phyloP scores from a whole-genome alignment of 1,140 invertebrate genomes.

The Anoplophora glabripennis region DNA sequence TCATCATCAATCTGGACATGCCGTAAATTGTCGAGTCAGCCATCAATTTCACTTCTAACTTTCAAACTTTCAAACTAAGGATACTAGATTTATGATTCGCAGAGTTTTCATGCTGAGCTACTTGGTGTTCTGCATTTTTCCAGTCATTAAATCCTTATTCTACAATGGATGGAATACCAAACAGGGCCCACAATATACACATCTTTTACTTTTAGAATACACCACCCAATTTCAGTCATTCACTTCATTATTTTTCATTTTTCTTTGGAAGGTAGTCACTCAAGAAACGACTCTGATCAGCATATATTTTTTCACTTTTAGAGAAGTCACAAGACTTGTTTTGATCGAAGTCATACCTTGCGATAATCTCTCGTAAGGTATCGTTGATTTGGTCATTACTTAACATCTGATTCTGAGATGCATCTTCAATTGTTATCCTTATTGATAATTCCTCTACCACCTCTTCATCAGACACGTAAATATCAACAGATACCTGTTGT shows the following conservation, averaged over 20 bases:
- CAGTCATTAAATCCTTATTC: conserved; percentile 13
- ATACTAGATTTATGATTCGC: conserved; percentile 9
- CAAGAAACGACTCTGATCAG: conserved; percentile 16
- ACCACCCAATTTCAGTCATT: conserved; percentile 14
- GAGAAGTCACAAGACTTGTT: conserved; percentile 29
- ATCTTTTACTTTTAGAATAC: conserved; percentile 19
- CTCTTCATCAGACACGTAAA: not conserved
- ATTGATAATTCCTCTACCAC: conserved; percentile 6
- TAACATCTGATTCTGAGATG: too few relatives aligned
- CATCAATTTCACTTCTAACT: not conserved
- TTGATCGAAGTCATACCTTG: conserved; percentile 19
- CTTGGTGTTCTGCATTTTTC: conserved; percentile 14
- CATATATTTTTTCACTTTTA: conserved; percentile 24
- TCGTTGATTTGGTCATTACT: conserved; percentile 22
- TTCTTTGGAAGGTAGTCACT: conserved; percentile 23
- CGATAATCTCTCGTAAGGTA: conserved; percentile 22
- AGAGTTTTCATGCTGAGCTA: conserved; percentile 11
- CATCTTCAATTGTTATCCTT: not conserved
- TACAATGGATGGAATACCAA: conserved; percentile 28
- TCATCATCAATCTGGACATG: not conserved
- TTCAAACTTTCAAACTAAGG: not conserved
- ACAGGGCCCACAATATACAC: conserved; percentile 5
- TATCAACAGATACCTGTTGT: not conserved
- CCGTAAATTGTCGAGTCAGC: not conserved
- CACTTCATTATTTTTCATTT: conserved; percentile 18